A percentile compares a stretch with the other conserved stretches of the same genome.
phyloP scores from a whole-genome alignment of 2,888 invertebrate species.

The Trissoscelio sp. region DNA sequence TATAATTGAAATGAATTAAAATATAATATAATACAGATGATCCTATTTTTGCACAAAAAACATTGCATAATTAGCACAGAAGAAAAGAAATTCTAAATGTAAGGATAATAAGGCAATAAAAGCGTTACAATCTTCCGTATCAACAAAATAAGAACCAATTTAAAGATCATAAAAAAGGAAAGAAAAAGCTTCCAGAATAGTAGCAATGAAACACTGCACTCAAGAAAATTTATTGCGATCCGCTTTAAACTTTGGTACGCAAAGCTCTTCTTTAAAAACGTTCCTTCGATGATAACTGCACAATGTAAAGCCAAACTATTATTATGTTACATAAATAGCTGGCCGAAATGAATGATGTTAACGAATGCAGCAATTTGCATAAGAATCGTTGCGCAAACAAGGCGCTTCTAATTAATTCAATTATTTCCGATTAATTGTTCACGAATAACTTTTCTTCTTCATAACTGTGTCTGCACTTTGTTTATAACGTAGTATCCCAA shows the following conservation, averaged over 20 bases:
- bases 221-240: conserved; percentile 40
- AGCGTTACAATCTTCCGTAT: too few species aligned
- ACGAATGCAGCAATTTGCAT: not conserved
- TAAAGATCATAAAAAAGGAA: too few species aligned
- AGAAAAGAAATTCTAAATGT: too few species aligned
- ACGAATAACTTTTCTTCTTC: too few species aligned
- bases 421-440: not conserved
- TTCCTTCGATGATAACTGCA: conserved; percentile 18
- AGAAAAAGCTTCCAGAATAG: conserved; percentile 2
- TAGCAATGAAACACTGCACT: conserved; percentile 29
- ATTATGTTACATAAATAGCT: conserved; percentile 40
- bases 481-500: too few species aligned
- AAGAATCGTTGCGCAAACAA: not conserved
- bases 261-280: conserved; percentile 33
- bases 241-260: conserved; percentile 48
- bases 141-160: too few species aligned
- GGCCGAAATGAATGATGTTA: not conserved
- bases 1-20: too few species aligned
- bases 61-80: too few species aligned
- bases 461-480: too few species aligned
- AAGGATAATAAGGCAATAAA: too few species aligned
- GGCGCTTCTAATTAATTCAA: not conserved
- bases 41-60: too few species aligned
- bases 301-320: conserved; percentile 22
- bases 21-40: too few species aligned